These are phyloP conservation scores for Salticus scenicus DNA, from an alignment of 2,888 invertebrate species.

Conservation along the genomic window DNA sequence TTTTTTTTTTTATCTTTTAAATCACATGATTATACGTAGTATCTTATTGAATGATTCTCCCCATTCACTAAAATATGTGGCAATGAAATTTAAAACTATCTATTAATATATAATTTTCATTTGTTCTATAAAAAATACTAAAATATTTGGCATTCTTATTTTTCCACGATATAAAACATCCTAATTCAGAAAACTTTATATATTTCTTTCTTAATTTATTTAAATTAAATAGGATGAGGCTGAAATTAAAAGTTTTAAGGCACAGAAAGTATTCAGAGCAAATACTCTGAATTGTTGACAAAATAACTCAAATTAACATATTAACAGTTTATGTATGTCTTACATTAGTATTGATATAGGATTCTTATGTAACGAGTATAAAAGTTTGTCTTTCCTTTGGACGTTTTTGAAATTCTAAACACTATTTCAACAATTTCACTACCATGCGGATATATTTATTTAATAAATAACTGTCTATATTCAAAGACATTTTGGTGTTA, in stretches of 20 bases:
- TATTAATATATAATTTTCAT: no score
- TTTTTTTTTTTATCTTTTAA: no score
- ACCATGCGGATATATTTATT: neutral
- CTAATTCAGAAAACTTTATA: no score
- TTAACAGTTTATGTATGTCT: neutral
- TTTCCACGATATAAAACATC: no score
- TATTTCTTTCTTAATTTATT: no score
- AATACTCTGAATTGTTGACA: neutral
- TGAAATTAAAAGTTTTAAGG: neutral
- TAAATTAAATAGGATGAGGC: neutral
- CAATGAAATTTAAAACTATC: no score
- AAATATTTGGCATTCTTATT: no score
- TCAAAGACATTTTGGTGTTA: neutral
- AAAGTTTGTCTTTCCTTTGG: neutral
- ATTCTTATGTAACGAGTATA: neutral
- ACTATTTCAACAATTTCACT: neutral
- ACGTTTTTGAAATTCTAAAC: conserved; percentile 3
- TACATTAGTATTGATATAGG: neutral
- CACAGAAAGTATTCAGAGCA: neutral
- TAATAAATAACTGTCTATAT: neutral
- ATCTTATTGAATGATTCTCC: no score
- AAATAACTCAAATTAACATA: neutral
- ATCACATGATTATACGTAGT: no score
- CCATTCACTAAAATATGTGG: no score
- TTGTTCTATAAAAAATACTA: no score